Base-by-base conservation (phyloP, 2,113 vertebrate species). In the Brachyhypopomus occidentalis region DNA sequence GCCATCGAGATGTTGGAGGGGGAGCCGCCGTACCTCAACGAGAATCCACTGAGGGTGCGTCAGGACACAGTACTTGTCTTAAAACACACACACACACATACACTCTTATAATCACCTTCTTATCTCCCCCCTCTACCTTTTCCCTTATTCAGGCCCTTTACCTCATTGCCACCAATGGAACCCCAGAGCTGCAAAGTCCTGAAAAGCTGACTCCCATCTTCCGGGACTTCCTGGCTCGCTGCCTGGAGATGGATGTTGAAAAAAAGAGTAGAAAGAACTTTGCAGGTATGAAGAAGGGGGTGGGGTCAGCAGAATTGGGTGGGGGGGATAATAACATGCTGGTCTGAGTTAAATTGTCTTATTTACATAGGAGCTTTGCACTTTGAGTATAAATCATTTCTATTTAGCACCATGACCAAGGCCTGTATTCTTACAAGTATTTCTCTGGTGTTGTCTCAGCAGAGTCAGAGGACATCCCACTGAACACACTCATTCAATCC, bases 1-100 rank as follows among this genome's bases (percentile, higher is more conserved):
- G 97, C 97, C 34, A 99, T 99, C 41, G 98, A 99, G 91, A 99
- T 99, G 98, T 96, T 99, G 36, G 97, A 99, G 93, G 98, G 98
- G 87, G 98, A 99, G 34, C 98, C 98, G 30, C 98, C 98, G 0
- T 99, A 99, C 90, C 97, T 99, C 90, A 99, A 99, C 0, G 98
- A 99, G 88, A 99, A 99, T 90, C 98, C 98, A 16, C 92, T 99
- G 83, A 94, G 98, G 93, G 98, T 99, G 93, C 94, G 95, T 88
- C 38, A 14, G 73, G 38, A 27, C 11, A 56, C 34, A 20, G 48
- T 60, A 52, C 7, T 52, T 14, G 12, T 14, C 45, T 14, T 52
- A 52, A 52, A 52, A 12, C 9, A 52, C 45, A 52, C 45, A 52
- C 12, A 14, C 30, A 58, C 22, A 67, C 16, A 20, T 4, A 34